Conservation (phyloP, 2,113 vertebrate genomes). For the Pithys albifrons region DNA sequence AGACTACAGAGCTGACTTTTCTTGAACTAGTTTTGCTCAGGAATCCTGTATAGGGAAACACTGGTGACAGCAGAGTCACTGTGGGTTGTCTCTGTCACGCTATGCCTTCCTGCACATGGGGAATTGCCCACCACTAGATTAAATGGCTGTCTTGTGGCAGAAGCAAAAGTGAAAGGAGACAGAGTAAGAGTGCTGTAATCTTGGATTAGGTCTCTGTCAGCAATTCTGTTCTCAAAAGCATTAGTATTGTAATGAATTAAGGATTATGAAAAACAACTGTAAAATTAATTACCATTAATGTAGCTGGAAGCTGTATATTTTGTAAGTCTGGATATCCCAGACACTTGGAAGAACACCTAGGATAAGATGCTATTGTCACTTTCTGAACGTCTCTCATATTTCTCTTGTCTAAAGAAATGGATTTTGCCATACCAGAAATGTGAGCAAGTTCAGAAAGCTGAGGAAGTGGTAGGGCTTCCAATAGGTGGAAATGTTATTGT, state of each 20-base stretch:
- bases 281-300: background rate
- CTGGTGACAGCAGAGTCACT: background rate
- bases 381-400: background rate
- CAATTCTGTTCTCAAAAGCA: background rate
- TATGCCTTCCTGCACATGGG: background rate
- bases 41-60: background rate
- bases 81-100: background rate
- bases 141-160: background rate
- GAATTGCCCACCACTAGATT: background rate
- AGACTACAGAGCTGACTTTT: background rate
- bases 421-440: background rate
- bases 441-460: background rate
- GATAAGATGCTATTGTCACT: background rate
- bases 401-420: background rate
- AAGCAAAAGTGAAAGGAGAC: background rate
- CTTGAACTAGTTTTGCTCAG: background rate
- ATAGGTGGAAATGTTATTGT: conserved; percentile 10
- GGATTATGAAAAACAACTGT: background rate
- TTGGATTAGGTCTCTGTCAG: background rate
- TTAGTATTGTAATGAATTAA: background rate
- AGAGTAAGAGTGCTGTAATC: background rate
- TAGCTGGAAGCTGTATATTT: background rate
- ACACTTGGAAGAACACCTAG: background rate
- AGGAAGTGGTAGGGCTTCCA: background rate
- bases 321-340: background rate